Evolutionary conservation across 2,113 vertebrate genomes (phyloP).

Genomic region (Mungos mungo): DNA sequence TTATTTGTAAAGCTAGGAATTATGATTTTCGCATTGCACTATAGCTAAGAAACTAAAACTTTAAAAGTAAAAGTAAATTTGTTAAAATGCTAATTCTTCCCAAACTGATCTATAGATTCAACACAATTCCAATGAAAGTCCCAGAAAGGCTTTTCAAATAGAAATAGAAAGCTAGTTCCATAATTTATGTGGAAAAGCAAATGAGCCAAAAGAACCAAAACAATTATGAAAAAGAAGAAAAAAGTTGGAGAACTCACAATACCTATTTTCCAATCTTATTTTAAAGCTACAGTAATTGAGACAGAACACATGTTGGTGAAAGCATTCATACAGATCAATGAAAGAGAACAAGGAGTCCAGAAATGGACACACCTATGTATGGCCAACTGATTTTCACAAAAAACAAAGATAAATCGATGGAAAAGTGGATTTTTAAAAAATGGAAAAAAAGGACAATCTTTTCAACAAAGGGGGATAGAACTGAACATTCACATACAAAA

Average conservation of each 20-base stretch:
- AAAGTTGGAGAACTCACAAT: background rate
- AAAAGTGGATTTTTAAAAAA: background rate
- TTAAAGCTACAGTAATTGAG: background rate
- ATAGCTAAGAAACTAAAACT: slow-evolving; percentile 39
- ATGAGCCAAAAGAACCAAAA: background rate
- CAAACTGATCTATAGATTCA: background rate
- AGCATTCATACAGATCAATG: background rate
- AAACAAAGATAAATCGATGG: background rate
- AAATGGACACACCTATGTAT: background rate
- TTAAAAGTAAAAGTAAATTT: background rate
- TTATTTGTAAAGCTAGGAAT: slow-evolving; percentile 15
- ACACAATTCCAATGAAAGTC: background rate
- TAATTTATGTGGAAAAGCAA: background rate
- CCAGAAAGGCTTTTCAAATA: background rate
- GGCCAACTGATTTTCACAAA: background rate
- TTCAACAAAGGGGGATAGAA: background rate
- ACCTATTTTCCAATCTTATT: background rate
- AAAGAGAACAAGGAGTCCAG: background rate
- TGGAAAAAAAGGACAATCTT: background rate
- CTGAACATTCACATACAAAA: background rate
- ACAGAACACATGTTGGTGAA: background rate
- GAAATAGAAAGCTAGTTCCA: background rate
- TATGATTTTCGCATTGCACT: background rate
- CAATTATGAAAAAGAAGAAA: background rate
- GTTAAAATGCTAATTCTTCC: background rate